Base-by-base conservation (phyloP, 37 sponge, comb jelly and placozoan genomes). In the Halisarca cf. caerulea region DNA sequence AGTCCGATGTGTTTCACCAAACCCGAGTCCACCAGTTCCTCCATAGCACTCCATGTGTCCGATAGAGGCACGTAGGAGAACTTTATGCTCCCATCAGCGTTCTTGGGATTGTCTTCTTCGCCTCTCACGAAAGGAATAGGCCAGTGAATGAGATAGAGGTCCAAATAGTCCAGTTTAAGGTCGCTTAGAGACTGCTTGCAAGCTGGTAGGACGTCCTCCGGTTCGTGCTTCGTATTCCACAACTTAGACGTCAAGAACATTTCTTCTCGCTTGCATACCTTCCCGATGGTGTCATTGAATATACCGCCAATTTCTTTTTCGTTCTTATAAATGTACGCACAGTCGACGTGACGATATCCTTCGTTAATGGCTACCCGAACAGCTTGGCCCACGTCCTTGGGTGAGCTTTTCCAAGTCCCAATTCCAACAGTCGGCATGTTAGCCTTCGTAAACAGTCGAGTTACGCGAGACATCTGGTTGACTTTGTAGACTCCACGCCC, bases 131-230 rank as follows among this genome's bases (percentile, higher is more conserved):
- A 96, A 32, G 73, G 83, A 0, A 84, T 82, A 3, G 98, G 98
- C 92, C 92, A 98, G 88, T 98, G 98, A 37, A 98, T 95, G 57
- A 98, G 88, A 81, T 95, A 98, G 36, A 98, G 89, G 68, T 98
- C 98, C 0, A 98, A 18, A 34, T 98, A 95, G 37, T 91, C 92
- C 72, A 98, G 85, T 60, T 91, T 90, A 0, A 98, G 89, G 77
- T 93, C 90, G 0, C 32, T 43, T 7, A 98, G 88, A 0, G 98
- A 89, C 78, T 86, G 80, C 80, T 86, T 28, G 35, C 88, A 53
- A 9, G 98, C 89, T 0, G 92, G 87, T 15, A 85, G 79, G 8
- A 98, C 98, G 78, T 98, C 94, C 0, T 86, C 86, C 2, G 88
- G 81, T 66, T 78, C 70, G 72, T 93, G 94, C 37, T 90, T 90